These are phyloP conservation scores for Ornithoptera priamus DNA, from an alignment of 2,888 invertebrate species.

Conservation along the genomic window DNA sequence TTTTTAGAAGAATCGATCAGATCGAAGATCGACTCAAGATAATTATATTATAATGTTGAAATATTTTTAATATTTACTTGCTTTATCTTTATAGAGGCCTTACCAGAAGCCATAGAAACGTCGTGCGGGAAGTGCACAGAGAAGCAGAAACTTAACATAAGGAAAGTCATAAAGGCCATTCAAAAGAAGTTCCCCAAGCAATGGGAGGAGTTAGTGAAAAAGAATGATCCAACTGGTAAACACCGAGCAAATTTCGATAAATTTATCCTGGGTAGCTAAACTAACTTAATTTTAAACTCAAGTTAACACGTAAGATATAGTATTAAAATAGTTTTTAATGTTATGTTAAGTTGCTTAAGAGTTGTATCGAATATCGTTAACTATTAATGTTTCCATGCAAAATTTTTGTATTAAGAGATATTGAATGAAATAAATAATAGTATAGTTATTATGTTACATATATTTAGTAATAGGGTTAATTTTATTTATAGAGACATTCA, in stretches of 20 bases:
- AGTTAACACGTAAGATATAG: background rate
- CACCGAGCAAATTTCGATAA: slow-evolving; percentile 83
- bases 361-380: no score
- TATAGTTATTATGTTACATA: no score
- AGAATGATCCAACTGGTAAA: slow-evolving; percentile 85
- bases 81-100: slow-evolving; percentile 75
- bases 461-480: no score
- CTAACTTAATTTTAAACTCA: slow-evolving; percentile 18
- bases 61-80: background rate
- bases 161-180: slow-evolving; percentile 83
- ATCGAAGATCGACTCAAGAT: no score
- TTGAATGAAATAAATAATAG: no score
- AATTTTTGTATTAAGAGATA: no score
- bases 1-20: no score
- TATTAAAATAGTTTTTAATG: background rate
- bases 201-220: slow-evolving; percentile 84
- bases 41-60: no score
- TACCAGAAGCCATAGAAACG: slow-evolving; percentile 85
- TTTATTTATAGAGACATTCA: no score
- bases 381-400: no score
- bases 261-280: slow-evolving; percentile 64
- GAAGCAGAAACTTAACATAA: slow-evolving; percentile 81
- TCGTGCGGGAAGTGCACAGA: slow-evolving; percentile 85
- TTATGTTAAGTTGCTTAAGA: background rate
- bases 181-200: slow-evolving; percentile 83